Evolutionary conservation across 2,797 vertebrate genomes (phyloP), one percentile per base, ranked within the genome.

Genomic region (Gallinago nigripennis): DNA sequence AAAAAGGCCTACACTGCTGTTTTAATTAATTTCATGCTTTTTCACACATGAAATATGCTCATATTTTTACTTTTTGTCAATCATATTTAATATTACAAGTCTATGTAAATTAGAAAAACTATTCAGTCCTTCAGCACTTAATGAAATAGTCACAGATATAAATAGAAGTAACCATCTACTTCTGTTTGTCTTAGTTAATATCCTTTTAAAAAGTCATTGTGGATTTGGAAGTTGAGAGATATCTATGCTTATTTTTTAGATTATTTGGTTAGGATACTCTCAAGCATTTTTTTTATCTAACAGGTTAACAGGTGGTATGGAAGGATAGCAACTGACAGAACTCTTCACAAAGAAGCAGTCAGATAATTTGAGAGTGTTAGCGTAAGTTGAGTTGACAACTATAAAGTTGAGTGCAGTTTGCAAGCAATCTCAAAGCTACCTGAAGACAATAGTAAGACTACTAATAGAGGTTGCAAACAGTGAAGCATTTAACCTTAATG

Each of bases 1-100:
- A 9, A 54, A 20, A 71, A 39, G 1, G 2, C 0, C 2, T 64
- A 65, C 12, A 23, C 3, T 70, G 6, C 13, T 53, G 11, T 51
- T 70, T 57, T 39, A 56, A 23, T 58, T 61, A 68, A 24, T 84
- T 54, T 27, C 2, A 10, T 43, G 4, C 12, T 77, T 85, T 68
- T 75, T 14, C 16, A 8, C 8, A 58, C 54, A 24, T 35, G 11
- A 54, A 70, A 33, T 5, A 75, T 51, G 6, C 3, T 35, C 25
- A 16, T 68, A 46, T 73, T 83, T 79, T 80, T 37, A 53, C 2
- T 23, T 85, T 71, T 91, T 65, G 2, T 4, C 11, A 53, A 23
- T 19, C 28, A 23, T 60, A 45, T 12, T 64, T 8, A 78, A 16
- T 45, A 61, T n/a, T 60, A 65, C 45, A 7, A 9, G 53, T 43